phyloP scores from a whole-genome alignment of 2,888 invertebrate genomes.

The Chironomus tentans region DNA sequence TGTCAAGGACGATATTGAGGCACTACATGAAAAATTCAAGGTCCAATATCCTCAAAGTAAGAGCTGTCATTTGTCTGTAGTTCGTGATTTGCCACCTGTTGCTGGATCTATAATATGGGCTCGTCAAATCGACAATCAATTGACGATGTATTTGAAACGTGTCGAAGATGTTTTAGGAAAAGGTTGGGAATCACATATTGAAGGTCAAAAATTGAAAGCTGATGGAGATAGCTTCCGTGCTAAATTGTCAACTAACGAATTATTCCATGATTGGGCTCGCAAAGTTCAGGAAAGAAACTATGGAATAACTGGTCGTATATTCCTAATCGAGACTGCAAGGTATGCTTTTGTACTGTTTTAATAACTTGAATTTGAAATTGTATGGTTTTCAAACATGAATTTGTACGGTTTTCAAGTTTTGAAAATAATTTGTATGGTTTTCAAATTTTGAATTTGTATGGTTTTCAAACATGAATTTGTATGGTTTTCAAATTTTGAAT shows the following conservation, averaged over 20 bases:
- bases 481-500: no score
- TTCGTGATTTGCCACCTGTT: slow-evolving; percentile 91
- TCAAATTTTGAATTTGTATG: background rate
- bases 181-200: slow-evolving; percentile 98
- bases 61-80: slow-evolving; percentile 81
- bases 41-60: slow-evolving; percentile 94
- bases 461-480: no score
- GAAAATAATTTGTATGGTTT: no score
- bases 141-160: slow-evolving; percentile 89
- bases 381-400: no score
- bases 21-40: slow-evolving; percentile 96
- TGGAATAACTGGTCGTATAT: slow-evolving; percentile 89
- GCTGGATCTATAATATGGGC: slow-evolving; percentile 99
- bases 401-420: no score
- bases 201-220: slow-evolving; percentile 93
- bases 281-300: slow-evolving; percentile 90
- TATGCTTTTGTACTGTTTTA: no score
- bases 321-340: slow-evolving; percentile 76
- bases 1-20: slow-evolving; percentile 98
- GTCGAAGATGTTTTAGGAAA: slow-evolving; percentile 97
- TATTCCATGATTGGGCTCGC: slow-evolving; percentile 97
- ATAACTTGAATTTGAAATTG: no score
- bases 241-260: slow-evolving; percentile 92
- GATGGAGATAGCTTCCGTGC: slow-evolving; percentile 96
- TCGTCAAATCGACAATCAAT: slow-evolving; percentile 93